Base-by-base conservation (phyloP, 1,140 invertebrate genomes). In the Parapsyche elsis region DNA sequence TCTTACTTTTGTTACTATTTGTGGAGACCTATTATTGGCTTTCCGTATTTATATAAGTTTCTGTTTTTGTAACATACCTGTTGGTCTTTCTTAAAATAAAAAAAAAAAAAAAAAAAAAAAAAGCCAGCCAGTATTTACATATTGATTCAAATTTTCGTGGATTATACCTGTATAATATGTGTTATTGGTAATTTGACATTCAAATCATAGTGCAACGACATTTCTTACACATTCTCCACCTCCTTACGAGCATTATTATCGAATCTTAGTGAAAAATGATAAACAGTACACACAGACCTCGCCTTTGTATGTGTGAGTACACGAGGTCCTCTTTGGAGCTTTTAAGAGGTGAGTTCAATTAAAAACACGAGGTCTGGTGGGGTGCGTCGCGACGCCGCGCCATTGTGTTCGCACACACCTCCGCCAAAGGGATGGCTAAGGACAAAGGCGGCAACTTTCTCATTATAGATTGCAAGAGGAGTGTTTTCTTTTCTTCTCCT, bases 361-460 rank as follows among this genome's bases (percentile, higher is more conserved):
- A 61, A 61, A 61, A 61, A 19, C 57, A 21, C n/a, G 30, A 38
- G 30, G 30, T 38, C 30, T 38, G 30, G n/a, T 61, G 57, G 57
- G 16, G 57, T 61, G 57, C 57, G 16, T 61, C 57, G 16, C 57
- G 30, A 38, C 30, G 30, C 16, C 21, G 57, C 57, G 57, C 57
- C 57, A 61, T 61, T 61, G 16, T 61, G 16, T 21, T 9, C 57
- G 12, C 49, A 16, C 30, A 53, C 57, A 19, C n/a, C 57, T n/a
- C 57, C 57, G 5, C 16, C 21, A 12, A 67, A 67, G 24, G 21
- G 64, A 67, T 67, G 24, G 64, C 24, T n/a, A 67, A 14, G 30
- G 9, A 77, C 75, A 77, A 77, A 77, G 75, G 57, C 49, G 57
- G 44, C 75, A 77, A 77, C 75, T 77, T 77, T 64, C 57, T 64